These are phyloP conservation scores for Zaprionus taronus DNA, from an alignment of 1,140 invertebrate genomes.

Conservation along the genomic window DNA sequence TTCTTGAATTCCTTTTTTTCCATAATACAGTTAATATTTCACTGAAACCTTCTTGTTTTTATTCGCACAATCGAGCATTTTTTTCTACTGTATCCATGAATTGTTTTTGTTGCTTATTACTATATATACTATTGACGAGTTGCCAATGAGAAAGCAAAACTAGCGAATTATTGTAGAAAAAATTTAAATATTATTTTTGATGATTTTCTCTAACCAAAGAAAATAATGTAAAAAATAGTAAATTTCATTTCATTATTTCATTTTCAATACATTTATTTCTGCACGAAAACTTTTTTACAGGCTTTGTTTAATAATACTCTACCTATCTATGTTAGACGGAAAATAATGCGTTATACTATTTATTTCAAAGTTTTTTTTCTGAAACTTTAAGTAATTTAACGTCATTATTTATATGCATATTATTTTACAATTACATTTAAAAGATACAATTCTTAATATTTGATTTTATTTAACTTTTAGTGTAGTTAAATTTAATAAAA, in stretches of 20 bases:
- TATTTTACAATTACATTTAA: background rate
- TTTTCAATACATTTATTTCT: background rate
- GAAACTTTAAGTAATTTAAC: background rate
- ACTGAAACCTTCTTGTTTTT: background rate
- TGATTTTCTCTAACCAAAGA: background rate
- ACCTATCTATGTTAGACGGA: no score
- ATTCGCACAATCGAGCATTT: background rate
- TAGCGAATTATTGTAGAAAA: no score
- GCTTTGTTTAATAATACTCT: background rate
- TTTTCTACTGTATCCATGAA: background rate
- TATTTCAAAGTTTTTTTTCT: no score
- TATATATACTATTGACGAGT: background rate
- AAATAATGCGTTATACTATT: no score
- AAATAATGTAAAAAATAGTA: background rate
- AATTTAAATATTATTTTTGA: no score
- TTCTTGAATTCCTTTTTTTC: conserved; percentile 22
- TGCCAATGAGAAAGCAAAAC: background rate
- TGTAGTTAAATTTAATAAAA: background rate
- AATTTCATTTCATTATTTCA: background rate
- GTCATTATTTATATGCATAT: background rate
- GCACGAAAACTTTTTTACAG: background rate
- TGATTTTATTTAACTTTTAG: background rate
- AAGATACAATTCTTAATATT: background rate
- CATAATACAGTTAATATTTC: background rate
- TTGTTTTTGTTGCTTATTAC: background rate